These are phyloP conservation scores for Phylloscopus whistleri DNA, from an alignment of 2,113 vertebrate genomes.

Conservation along the genomic window DNA sequence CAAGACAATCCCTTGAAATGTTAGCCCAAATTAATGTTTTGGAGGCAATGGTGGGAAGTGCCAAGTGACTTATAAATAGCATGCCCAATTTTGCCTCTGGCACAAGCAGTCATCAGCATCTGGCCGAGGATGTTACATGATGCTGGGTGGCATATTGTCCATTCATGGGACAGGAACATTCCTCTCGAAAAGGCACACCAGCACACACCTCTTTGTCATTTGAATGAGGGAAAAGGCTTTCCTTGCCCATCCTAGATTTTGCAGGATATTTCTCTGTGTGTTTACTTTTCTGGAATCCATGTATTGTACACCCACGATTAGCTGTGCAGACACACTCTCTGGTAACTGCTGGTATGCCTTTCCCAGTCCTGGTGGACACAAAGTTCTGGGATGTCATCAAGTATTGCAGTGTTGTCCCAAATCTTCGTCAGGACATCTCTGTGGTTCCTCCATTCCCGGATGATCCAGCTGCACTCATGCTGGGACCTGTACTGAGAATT, in stretches of 20 bases:
- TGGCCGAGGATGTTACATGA: not conserved
- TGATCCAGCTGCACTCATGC: fast-evolving
- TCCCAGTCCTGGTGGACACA: not conserved
- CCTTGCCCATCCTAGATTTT: not conserved
- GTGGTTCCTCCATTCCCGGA: not conserved
- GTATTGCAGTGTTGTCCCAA: not conserved
- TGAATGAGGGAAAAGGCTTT: not conserved
- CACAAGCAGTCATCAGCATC: not conserved
- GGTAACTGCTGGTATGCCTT: not conserved
- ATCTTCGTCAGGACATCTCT: not conserved
- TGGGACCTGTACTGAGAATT: not conserved
- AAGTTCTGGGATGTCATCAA: not conserved
- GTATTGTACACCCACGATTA: not conserved
- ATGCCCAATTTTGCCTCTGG: not conserved
- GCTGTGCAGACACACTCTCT: not conserved
- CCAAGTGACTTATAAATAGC: not conserved
- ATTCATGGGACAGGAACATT: not conserved
- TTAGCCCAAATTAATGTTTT: not conserved
- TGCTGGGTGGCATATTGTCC: not conserved
- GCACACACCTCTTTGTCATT: not conserved
- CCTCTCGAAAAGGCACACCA: not conserved
- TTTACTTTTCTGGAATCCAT: not conserved
- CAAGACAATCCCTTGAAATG: not conserved
- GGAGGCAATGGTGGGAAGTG: not conserved
- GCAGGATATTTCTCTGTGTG: fast-evolving